Conservation (phyloP, 2,797 vertebrate genomes). For the Sus cebifrons region DNA sequence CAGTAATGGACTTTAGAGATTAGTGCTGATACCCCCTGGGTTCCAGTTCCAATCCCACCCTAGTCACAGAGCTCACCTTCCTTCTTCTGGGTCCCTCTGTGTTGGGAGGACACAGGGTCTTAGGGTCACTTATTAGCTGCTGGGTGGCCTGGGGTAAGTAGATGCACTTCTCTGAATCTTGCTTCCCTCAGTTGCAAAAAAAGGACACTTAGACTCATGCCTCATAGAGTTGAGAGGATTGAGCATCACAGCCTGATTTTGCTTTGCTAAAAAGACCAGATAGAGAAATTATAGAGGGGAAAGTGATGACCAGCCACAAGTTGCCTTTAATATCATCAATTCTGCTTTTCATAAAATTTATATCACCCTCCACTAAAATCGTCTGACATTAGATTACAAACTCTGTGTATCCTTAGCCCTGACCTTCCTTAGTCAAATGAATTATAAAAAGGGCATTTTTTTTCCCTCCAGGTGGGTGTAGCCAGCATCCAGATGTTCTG, state of each 20-base stretch:
- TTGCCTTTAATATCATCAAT: background rate
- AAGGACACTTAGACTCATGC: background rate
- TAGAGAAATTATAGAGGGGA: background rate
- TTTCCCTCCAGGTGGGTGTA: background rate
- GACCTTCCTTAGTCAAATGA: background rate
- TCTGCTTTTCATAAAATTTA: background rate
- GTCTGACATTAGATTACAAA: background rate
- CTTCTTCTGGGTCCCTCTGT: background rate
- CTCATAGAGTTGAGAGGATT: background rate
- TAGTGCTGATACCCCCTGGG: accelerated
- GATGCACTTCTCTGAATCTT: background rate
- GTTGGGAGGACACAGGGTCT: background rate
- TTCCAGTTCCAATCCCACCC: background rate
- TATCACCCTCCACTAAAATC: background rate
- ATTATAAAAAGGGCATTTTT: background rate
- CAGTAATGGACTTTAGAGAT: background rate
- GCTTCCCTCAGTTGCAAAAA: background rate
- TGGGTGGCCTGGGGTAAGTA: background rate
- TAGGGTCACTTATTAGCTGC: background rate
- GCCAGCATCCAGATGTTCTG: background rate
- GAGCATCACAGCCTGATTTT: accelerated
- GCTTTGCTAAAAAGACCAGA: background rate
- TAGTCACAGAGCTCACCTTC: accelerated
- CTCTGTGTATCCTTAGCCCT: too few relatives aligned
- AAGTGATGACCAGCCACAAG: too few relatives aligned